Conservation (phyloP, 2,113 vertebrate genomes). For the Leptobrachium ailaonicum region DNA sequence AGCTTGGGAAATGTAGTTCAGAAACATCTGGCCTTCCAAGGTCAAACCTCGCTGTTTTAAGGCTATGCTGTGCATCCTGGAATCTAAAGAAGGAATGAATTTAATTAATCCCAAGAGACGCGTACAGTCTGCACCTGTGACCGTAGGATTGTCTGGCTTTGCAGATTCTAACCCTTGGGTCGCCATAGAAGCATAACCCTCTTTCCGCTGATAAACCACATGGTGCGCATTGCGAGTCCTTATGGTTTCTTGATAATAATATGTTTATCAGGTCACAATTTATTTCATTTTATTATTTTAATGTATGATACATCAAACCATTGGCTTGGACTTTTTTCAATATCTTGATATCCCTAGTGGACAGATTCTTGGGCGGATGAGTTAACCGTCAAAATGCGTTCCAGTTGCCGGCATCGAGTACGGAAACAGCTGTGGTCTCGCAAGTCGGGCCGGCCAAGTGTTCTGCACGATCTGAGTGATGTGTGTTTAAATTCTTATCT, state of each 20-base stretch:
- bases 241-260: neutral
- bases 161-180: too few relatives aligned
- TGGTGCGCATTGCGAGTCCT: too few relatives aligned
- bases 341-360: conserved; percentile 1
- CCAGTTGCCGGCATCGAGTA: neutral
- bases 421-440: conserved; percentile 5
- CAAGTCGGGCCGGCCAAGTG: neutral
- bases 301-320: neutral
- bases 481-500: conserved; percentile 1
- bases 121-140: too few relatives aligned
- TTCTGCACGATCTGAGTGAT: neutral
- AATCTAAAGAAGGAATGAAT: too few relatives aligned
- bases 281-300: neutral
- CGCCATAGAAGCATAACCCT: too few relatives aligned
- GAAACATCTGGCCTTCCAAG: too few relatives aligned
- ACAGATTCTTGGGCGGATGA: conserved; percentile 3
- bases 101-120: too few relatives aligned
- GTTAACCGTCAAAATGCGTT: conserved; percentile 10
- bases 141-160: too few relatives aligned
- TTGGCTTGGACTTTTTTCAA: neutral
- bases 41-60: too few relatives aligned
- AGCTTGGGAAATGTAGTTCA: too few relatives aligned
- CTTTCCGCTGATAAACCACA: too few relatives aligned
- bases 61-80: too few relatives aligned
- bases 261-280: neutral